phyloP scores from a whole-genome alignment of 1,140 invertebrate species.

The Dendrolimus kikuchii region DNA sequence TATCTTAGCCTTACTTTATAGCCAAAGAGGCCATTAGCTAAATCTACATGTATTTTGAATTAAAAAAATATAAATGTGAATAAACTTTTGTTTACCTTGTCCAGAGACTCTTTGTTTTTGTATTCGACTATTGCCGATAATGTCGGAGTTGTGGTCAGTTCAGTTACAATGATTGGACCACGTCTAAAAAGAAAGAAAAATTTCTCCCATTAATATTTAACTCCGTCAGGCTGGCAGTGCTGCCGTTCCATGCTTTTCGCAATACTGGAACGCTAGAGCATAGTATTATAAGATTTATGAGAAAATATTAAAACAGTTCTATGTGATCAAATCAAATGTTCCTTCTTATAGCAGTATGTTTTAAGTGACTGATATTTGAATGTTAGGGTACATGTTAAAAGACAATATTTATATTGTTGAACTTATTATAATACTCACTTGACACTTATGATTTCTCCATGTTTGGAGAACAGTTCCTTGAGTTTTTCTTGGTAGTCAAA shows the following conservation, averaged over 20 bases:
- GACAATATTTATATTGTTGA: constrained; percentile 11
- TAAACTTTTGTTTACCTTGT: constrained; percentile 68
- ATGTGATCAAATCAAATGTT: constrained; percentile 2
- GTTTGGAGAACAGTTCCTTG: constrained; percentile 62
- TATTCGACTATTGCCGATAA: constrained; percentile 72
- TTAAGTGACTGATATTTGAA: constrained; percentile 64
- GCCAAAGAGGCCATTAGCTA: constrained; percentile 10
- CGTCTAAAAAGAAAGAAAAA: constrained; percentile 70
- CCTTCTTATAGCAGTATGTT: constrained; percentile 15
- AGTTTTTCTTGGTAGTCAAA: constrained; percentile 67
- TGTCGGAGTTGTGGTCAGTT: constrained; percentile 69
- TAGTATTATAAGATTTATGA: constrained; percentile 16
- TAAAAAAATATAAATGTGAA: constrained; percentile 50
- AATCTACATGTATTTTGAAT: constrained; percentile 20
- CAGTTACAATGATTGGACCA: constrained; percentile 71
- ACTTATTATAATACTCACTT: constrained; percentile 43
- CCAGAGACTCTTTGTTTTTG: constrained; percentile 70
- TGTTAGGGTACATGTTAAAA: constrained; percentile 48
- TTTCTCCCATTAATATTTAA: constrained; percentile 53
- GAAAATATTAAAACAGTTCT: constrained; percentile 15
- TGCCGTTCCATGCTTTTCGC: constrained; percentile 34
- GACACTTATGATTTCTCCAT: constrained; percentile 56
- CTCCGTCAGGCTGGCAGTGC: constrained; percentile 32
- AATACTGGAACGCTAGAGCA: constrained; percentile 20
- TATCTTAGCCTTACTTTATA: constrained; percentile 7